Conservation (phyloP, 1,140 invertebrate genomes). For the Gryon sp. region DNA sequence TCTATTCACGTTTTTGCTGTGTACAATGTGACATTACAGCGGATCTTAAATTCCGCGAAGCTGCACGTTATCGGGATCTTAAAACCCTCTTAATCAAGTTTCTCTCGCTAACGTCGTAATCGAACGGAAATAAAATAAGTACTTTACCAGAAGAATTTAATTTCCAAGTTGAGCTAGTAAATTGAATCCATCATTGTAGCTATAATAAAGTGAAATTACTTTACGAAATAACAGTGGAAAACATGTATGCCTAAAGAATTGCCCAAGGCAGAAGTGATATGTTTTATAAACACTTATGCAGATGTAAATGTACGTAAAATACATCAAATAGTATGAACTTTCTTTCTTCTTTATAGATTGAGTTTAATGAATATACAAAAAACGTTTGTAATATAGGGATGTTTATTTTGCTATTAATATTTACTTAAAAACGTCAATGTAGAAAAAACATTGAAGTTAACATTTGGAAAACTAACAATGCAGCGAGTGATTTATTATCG, state of each 20-base stretch:
- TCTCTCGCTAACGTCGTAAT: constrained; percentile 25
- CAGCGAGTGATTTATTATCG: no score
- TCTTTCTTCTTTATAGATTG: no score
- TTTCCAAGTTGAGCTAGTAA: constrained; percentile 35
- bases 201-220: constrained; percentile 11
- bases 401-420: no score
- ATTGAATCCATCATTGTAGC: constrained; percentile 28
- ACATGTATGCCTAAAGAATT: constrained; percentile 12
- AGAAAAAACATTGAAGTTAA: no score
- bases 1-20: constrained; percentile 12
- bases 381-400: no score
- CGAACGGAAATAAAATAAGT: constrained; percentile 40
- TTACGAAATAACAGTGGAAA: background rate
- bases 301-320: no score
- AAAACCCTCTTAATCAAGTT: constrained; percentile 30
- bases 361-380: no score
- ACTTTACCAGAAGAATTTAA: constrained; percentile 11
- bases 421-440: no score
- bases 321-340: no score
- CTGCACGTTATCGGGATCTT: background rate
- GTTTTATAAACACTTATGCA: no score
- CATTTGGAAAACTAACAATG: no score
- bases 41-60: constrained; percentile 16
- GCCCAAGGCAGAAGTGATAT: no score
- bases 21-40: background rate